Conservation (phyloP, 2,113 vertebrate species). For the Poecile atricapillus region DNA sequence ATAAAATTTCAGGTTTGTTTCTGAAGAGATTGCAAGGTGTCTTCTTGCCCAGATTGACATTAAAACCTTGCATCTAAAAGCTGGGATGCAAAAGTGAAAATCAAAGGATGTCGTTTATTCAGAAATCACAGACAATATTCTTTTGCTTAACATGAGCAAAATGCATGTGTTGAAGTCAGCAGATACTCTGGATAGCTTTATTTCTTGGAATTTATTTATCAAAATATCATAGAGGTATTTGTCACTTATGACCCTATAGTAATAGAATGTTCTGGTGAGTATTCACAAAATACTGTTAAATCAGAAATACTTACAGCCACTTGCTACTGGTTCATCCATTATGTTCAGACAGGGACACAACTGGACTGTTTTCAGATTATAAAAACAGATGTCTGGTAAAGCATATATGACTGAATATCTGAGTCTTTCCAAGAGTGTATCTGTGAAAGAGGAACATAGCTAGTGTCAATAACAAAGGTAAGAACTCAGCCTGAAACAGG, state of each 20-base stretch:
- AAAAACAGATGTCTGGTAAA: neutral
- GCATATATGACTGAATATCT: neutral
- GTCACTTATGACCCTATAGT: neutral
- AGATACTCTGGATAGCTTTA: neutral
- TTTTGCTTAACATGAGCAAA: neutral
- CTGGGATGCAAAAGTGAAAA: neutral
- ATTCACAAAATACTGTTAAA: neutral
- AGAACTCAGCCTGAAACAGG: neutral
- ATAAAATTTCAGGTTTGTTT: constrained; percentile 23
- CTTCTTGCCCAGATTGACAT: neutral
- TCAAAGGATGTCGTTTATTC: neutral
- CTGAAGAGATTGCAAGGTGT: neutral
- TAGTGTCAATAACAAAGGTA: neutral
- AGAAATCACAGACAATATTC: neutral
- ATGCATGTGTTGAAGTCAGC: neutral
- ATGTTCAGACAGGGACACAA: neutral
- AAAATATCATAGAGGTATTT: neutral
- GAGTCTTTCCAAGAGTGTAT: neutral
- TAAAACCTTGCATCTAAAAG: neutral
- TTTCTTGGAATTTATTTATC: constrained; percentile 1
- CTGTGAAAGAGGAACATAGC: neutral
- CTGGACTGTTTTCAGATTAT: neutral
- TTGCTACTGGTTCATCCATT: neutral
- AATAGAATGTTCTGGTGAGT: neutral
- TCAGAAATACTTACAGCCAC: neutral